Percentiles rank a stretch among this genome's conserved stretches.
Evolutionary conservation across 1,140 invertebrate genomes (phyloP).

Genomic region (Lepidostoma basale): DNA sequence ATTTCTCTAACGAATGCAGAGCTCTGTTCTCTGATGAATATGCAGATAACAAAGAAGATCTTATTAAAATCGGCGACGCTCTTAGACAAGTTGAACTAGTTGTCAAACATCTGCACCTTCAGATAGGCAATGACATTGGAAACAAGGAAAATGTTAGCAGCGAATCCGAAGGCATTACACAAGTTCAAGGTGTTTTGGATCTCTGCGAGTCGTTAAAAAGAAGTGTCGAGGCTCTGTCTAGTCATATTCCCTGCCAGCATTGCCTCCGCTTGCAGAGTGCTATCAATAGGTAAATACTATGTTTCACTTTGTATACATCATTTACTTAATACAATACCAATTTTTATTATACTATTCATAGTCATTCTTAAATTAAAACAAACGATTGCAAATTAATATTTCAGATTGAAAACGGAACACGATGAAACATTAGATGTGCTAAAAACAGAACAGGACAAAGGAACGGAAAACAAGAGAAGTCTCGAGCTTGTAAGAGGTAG

Average conservation of each 20-base stretch:
- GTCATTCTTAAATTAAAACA: no score
- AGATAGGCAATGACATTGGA: conserved; percentile 48
- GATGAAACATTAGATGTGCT: conserved; percentile 36
- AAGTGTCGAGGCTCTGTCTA: conserved; percentile 56
- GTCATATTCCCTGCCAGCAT: conserved; percentile 61
- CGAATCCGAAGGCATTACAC: conserved; percentile 15
- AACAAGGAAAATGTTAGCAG: conserved; percentile 21
- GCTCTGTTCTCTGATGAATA: conserved; percentile 61
- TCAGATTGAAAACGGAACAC: conserved; percentile 38
- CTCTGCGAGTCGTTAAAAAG: conserved; percentile 55
- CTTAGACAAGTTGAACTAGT: conserved; percentile 57
- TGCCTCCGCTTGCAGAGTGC: conserved; percentile 66
- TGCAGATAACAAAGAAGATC: conserved; percentile 62
- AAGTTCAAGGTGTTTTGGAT: conserved; percentile 46
- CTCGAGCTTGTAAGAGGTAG: conserved; percentile 33
- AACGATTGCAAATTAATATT: no score
- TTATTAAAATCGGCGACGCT: conserved; percentile 60
- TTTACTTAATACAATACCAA: conserved; percentile 16
- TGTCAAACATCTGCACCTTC: conserved; percentile 53
- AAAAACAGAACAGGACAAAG: conserved; percentile 39
- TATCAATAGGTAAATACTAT: conserved; percentile 53
- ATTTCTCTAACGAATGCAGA: conserved; percentile 65
- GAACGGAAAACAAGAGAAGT: conserved; percentile 24
- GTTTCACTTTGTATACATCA: no score
- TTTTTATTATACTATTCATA: conserved; percentile 1